Evolutionary conservation across 2,888 invertebrate species (phyloP).

Genomic region (Ormyrus nitidulus): DNA sequence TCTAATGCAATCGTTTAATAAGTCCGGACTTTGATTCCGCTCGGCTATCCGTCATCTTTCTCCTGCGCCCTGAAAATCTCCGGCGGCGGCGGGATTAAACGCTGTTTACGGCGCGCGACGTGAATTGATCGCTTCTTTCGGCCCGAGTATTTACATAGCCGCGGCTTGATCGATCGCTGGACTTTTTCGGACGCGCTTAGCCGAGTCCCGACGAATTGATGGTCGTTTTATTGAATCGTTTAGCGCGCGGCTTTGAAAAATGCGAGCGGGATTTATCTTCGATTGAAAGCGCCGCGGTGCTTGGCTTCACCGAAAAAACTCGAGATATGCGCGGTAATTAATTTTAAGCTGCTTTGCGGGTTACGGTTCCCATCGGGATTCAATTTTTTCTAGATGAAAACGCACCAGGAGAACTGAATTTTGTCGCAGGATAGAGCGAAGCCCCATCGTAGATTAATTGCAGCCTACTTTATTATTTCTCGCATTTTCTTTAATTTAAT

Average conservation of each 20-base stretch:
- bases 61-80: not conserved
- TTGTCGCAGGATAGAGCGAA: no score
- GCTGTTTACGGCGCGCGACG: not conserved
- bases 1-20: conserved; percentile 71
- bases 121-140: conserved; percentile 11
- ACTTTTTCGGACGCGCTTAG: not conserved
- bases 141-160: conserved; percentile 5
- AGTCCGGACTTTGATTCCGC: conserved; percentile 59
- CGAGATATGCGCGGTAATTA: not conserved
- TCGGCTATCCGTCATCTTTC: conserved; percentile 24
- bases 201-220: not conserved
- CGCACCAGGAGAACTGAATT: no score
- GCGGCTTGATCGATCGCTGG: conserved; percentile 13
- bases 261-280: not conserved
- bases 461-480: no score
- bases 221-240: conserved; percentile 6
- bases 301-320: not conserved
- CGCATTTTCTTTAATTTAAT: no score
- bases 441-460: no score
- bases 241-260: not conserved
- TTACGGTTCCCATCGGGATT: no score
- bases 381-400: no score
- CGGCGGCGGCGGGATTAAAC: not conserved
- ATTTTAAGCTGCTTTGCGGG: no score
- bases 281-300: not conserved